Base-by-base conservation (phyloP, 2,888 invertebrate genomes). In the Ernsta delagoae region DNA sequence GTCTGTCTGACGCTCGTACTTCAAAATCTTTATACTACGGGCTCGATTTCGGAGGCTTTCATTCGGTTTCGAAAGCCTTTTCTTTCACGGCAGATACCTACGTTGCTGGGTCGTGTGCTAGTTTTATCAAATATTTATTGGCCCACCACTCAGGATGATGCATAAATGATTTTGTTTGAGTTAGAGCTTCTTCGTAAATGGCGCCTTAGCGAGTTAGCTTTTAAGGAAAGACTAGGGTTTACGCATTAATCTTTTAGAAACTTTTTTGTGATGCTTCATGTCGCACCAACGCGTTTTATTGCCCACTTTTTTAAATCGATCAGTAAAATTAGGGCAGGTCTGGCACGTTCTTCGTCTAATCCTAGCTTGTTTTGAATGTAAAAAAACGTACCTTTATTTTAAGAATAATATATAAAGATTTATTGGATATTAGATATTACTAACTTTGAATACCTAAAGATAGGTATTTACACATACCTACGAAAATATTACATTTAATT, bases 121-220 rank as follows among this genome's bases (percentile, higher is more conserved):
- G 67, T 61, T 67, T 34, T 61, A 60, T 61, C 54, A 61, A 66
- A 66, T 66, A 61, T 67, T 67, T 61, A 67, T 67, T 60, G 54
- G 60, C 34, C 12, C 31, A 53, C 48, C 59, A 50, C 65, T 66
- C 50, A 36, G 11, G 5, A 45, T 11, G 7, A 60, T 41, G 60
- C 60, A 66, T 59, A 59, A 59, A 59, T 50, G 59, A 65, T 59
- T 65, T 50, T 3, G 53, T 24, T 54, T 54, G 31, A 54, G 31
- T 54, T 54, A 31, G 54, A 54, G 24, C n/a, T 48, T 5, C 43
- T 24, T 12, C 24, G 2, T 53, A 53, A 62, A 39, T 39, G 16
- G 6, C 16, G n/a, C 4, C 48, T 50, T 24, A 16, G 50, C 34
- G 36, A 41, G 16, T 59, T 12, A 16, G 41, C 59, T 59, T 39